Evolutionary conservation across 1,140 invertebrate genomes (phyloP).

Genomic region (Heliconius hewitsoni): DNA sequence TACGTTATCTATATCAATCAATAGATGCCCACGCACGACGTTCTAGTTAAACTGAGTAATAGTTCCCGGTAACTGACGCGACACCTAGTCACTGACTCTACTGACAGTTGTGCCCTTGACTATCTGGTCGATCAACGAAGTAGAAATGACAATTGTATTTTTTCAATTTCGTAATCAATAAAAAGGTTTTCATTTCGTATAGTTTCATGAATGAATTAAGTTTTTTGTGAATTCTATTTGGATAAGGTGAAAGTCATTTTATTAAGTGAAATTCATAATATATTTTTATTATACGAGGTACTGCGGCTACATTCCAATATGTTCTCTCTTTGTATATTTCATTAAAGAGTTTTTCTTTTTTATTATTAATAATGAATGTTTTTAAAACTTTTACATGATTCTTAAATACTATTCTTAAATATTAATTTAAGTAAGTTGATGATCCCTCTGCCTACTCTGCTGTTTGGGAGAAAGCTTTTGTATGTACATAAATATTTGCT

Average conservation of each 20-base stretch:
- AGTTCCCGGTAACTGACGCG: conserved; percentile 21
- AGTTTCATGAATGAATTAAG: not conserved
- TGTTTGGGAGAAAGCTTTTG: too few relatives aligned
- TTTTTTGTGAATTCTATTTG: not conserved
- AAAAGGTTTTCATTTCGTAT: conserved; percentile 14
- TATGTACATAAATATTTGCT: too few relatives aligned
- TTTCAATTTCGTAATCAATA: conserved; percentile 2
- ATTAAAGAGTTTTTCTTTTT: not conserved
- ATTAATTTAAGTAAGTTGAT: too few relatives aligned
- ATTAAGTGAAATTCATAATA: conserved; percentile 11
- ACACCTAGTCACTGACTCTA: conserved; percentile 22
- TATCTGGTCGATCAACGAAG: conserved; percentile 17
- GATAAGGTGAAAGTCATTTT: not conserved
- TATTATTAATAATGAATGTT: too few relatives aligned
- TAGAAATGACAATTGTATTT: conserved; percentile 2
- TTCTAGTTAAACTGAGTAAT: conserved; percentile 16
- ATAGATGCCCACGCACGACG: conserved; percentile 21
- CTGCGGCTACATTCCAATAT: not conserved
- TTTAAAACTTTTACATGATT: too few relatives aligned
- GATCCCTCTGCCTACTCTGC: too few relatives aligned
- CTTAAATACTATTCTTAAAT: too few relatives aligned
- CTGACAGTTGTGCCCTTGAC: conserved; percentile 22
- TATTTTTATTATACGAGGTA: not conserved
- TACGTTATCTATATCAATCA: conserved; percentile 2
- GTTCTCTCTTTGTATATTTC: not conserved